Conservation (phyloP, 2,113 vertebrate genomes). For the Otis tarda region DNA sequence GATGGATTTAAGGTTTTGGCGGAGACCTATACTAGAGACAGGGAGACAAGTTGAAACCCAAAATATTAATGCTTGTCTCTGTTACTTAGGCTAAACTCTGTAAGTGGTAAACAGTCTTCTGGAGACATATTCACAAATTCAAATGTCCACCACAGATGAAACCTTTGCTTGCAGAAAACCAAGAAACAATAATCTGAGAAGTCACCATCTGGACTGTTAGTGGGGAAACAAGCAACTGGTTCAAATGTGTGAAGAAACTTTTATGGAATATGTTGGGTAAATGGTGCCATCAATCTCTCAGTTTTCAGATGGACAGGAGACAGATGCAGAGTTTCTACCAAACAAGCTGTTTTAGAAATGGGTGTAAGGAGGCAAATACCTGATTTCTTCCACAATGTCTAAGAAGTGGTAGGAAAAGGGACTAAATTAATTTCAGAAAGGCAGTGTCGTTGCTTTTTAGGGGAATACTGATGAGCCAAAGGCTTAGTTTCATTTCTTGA, state of each 20-base stretch:
- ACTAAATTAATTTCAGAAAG: not conserved
- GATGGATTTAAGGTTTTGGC: not conserved
- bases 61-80: not conserved
- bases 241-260: not conserved
- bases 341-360: not conserved
- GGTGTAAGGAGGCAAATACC: not conserved
- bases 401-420: not conserved
- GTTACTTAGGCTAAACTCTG: not conserved
- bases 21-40: not conserved
- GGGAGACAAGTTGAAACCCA: not conserved
- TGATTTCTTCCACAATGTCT: not conserved
- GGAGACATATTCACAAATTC: not conserved
- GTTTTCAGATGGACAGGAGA: not conserved
- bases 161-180: not conserved
- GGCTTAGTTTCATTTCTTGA: conserved; percentile 41
- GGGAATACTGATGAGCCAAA: not conserved
- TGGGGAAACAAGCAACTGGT: not conserved
- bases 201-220: not conserved
- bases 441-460: not conserved
- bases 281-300: not conserved
- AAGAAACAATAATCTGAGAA: not conserved
- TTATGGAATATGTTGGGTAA: not conserved
- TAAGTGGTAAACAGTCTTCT: not conserved
- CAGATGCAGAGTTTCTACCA: not conserved
- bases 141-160: not conserved